Percentiles rank a stretch among this genome's conserved stretches.
These are phyloP conservation scores for Athalia rosae DNA, from an alignment of 2,888 invertebrate genomes.

Conservation along the genomic window DNA sequence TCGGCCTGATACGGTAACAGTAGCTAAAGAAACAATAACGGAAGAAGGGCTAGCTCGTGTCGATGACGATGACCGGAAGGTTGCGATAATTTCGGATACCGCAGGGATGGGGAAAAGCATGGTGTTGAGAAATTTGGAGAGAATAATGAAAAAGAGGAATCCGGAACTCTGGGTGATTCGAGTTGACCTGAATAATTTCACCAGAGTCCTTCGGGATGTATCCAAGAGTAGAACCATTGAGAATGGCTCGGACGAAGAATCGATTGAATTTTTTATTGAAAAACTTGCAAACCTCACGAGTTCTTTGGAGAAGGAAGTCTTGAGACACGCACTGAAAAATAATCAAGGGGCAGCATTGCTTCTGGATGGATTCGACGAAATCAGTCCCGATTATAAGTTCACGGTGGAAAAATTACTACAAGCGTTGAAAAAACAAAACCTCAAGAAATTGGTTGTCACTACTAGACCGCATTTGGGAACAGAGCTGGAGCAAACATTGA, in stretches of 20 bases:
- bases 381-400: neutral
- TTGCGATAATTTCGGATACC: constrained; percentile 10
- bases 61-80: neutral
- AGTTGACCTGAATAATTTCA: constrained; percentile 14
- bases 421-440: neutral
- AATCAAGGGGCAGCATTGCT: neutral
- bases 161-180: neutral
- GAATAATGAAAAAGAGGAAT: neutral
- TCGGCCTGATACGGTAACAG: neutral
- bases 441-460: constrained; percentile 8
- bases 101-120: constrained; percentile 24
- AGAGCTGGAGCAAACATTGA: neutral
- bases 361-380: constrained; percentile 20
- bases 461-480: constrained; percentile 7
- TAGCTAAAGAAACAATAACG: neutral
- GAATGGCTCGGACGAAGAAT: neutral
- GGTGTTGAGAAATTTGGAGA: constrained; percentile 11
- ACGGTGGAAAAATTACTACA: constrained; percentile 1
- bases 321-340: neutral
- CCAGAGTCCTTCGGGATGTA: constrained; percentile 6
- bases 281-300: neutral
- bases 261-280: constrained; percentile 10
- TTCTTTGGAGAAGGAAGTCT: constrained; percentile 6
- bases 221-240: neutral
- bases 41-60: neutral